Evolutionary conservation across 2,888 invertebrate species (phyloP), one percentile per base, ranked within the genome.

Genomic region (Notodonta ziczac): DNA sequence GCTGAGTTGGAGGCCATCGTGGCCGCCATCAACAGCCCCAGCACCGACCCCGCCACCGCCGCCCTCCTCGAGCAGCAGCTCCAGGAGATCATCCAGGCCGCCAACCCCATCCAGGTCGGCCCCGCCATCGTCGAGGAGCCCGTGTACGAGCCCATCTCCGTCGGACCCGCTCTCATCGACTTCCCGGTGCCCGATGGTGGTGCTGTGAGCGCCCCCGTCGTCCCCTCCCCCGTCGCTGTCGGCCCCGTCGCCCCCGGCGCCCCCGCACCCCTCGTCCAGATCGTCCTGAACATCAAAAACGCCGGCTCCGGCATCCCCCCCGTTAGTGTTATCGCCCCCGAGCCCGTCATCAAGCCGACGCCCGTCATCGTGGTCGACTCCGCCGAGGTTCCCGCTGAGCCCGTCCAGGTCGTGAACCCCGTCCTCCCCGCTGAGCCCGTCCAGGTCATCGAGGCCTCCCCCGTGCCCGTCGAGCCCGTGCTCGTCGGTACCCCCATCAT

Each of bases 1-100:
- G 68, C 75, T 9, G 72, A 81, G 68, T 6, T 85, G 32, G 78
- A 78, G 54, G 81, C 80, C 32, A 82, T 86, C 62, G 56, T 87
- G 8, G 82, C 80, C n/a, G 86, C 87, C 57, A 86, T 86, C 79
- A 61, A 82, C 58, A 84, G 83, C 78, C 86, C 87, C 64, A 82
- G 62, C 81, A 85, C 87, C 56, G 82, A 85, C 80, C 85, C 86
- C 53, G 83, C 81, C 63, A 84, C 85, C 76, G 85, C 80, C 39
- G 71, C 64, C n/a, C 73, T 82, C 13, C 76, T 86, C 14, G 81
- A 84, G 39, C 69, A 81, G 44, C 80, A 79, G 68, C 76, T 87
- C 32, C 58, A 62, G 0, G 71, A 75, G 5, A 78, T 86, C 67
- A 57, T 86, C 35, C 69, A 60, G 5, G 76, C 66, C 8, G 10